phyloP scores from a whole-genome alignment of 2,797 vertebrate species.

The Chiroxiphia lanceolata region DNA sequence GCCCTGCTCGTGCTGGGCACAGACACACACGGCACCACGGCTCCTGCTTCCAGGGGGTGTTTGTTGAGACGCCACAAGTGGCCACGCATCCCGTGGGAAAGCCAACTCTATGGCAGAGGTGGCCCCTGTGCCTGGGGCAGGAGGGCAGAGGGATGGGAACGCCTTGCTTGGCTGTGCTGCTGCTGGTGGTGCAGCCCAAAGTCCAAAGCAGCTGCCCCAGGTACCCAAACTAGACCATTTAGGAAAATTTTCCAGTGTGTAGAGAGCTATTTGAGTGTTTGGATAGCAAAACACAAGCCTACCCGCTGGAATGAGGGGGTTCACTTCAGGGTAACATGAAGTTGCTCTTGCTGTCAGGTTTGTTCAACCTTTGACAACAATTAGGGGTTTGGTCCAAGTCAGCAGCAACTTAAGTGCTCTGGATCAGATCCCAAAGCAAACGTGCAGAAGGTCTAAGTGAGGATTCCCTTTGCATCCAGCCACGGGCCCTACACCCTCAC shows the following conservation, averaged over 20 bases:
- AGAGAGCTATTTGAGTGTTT: neutral
- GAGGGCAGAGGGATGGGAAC: neutral
- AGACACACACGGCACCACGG: fast-evolving
- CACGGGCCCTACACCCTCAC: neutral
- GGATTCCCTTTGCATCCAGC: neutral
- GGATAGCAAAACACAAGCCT: neutral
- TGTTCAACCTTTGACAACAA: neutral
- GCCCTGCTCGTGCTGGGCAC: neutral
- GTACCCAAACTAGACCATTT: fast-evolving
- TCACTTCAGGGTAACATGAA: neutral
- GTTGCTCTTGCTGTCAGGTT: fast-evolving
- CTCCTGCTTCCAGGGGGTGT: neutral
- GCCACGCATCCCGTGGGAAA: fast-evolving
- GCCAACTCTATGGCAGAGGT: fast-evolving
- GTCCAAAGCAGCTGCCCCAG: neutral
- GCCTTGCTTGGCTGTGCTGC: neutral
- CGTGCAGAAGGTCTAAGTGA: neutral
- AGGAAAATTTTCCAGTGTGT: fast-evolving
- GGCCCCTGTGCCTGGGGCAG: neutral
- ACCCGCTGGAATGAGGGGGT: fast-evolving
- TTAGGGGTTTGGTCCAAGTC: neutral
- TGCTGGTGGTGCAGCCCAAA: neutral
- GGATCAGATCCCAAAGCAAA: neutral
- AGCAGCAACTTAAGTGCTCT: neutral
- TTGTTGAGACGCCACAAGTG: neutral